Evolutionary conservation across 2,797 vertebrate species (phyloP).

Genomic region (Amphiprion clarkii): DNA sequence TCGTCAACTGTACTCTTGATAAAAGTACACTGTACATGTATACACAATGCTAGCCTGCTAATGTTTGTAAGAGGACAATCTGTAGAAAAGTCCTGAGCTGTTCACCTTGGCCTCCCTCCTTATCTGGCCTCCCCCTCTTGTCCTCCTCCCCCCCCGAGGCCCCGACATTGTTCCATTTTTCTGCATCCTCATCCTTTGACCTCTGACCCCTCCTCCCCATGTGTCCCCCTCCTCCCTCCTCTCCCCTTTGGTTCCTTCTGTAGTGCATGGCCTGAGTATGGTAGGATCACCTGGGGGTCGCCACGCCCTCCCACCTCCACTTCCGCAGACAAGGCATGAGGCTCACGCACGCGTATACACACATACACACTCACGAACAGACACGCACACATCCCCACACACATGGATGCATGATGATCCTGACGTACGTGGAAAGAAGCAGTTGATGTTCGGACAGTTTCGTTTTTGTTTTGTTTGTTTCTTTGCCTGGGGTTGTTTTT

Average conservation of each 20-base stretch:
- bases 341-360: slow-evolving; percentile 72
- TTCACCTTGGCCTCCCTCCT: slow-evolving; percentile 25
- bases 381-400: slow-evolving; percentile 49
- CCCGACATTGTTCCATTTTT: slow-evolving; percentile 48
- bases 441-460: slow-evolving; percentile 62
- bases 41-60: slow-evolving; percentile 83
- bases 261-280: slow-evolving; percentile 96
- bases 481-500: slow-evolving; percentile 74
- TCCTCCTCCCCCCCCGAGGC: not conserved
- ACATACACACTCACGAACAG: slow-evolving; percentile 34
- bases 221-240: not conserved
- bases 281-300: slow-evolving; percentile 84
- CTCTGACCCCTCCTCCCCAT: slow-evolving; percentile 12
- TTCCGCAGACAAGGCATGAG: slow-evolving; percentile 80
- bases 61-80: slow-evolving; percentile 91
- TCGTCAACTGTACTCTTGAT: slow-evolving; percentile 69
- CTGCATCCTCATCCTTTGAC: slow-evolving; percentile 52
- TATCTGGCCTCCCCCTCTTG: slow-evolving; percentile 4
- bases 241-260: slow-evolving; percentile 61
- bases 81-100: slow-evolving; percentile 83
- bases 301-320: slow-evolving; percentile 54
- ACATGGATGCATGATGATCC: slow-evolving; percentile 79
- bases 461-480: slow-evolving; percentile 44
- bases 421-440: slow-evolving; percentile 85
- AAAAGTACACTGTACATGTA: slow-evolving; percentile 81